phyloP scores from a whole-genome alignment of 2,797 vertebrate genomes.

The Aphelocoma californica region DNA sequence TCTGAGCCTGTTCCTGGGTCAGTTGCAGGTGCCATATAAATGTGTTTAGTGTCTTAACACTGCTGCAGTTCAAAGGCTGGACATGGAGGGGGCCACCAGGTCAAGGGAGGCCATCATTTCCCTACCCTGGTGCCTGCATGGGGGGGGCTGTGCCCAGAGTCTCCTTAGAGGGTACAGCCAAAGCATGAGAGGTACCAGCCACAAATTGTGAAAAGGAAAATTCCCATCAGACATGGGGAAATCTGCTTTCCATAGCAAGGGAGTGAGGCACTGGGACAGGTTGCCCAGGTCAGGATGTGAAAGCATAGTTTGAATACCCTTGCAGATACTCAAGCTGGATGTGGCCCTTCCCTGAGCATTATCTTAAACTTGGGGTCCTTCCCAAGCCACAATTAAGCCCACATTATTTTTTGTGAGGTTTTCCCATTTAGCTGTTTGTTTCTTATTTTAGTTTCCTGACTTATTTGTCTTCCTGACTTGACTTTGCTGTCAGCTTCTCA shows the following conservation, averaged over 20 bases:
- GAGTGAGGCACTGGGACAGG: neutral
- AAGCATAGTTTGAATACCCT: neutral
- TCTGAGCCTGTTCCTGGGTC: neutral
- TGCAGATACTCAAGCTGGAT: neutral
- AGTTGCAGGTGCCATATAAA: neutral
- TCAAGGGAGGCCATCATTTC: neutral
- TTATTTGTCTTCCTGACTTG: neutral
- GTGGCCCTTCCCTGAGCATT: neutral
- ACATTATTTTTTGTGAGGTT: neutral
- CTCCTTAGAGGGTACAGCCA: neutral
- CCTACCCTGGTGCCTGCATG: fast-evolving
- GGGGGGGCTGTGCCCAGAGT: neutral
- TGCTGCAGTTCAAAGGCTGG: neutral
- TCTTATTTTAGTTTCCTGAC: neutral
- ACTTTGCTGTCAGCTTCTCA: neutral
- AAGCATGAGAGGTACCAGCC: neutral
- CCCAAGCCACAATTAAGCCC: neutral
- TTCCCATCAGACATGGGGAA: neutral
- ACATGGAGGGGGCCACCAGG: fast-evolving
- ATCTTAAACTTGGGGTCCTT: neutral
- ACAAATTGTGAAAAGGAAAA: neutral
- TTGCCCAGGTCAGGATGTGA: neutral
- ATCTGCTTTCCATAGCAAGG: neutral
- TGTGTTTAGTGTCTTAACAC: neutral
- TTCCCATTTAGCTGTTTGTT: neutral